These are phyloP conservation scores for Eurystomus gularis DNA, from an alignment of 2,113 vertebrate species.

Conservation along the genomic window DNA sequence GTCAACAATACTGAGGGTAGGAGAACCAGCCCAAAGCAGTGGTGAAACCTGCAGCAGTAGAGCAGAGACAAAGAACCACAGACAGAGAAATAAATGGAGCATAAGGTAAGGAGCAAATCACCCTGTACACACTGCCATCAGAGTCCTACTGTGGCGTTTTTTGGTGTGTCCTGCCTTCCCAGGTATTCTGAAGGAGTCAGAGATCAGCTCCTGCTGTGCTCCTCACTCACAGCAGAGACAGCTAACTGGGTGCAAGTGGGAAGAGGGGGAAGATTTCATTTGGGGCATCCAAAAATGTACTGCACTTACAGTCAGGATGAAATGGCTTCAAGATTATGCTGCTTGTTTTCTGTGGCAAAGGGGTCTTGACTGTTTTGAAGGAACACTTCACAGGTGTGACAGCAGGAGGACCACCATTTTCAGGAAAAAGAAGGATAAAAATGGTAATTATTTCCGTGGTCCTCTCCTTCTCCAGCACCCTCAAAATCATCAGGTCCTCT, in stretches of 20 bases:
- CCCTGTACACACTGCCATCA: not conserved
- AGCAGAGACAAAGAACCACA: not conserved
- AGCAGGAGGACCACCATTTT: not conserved
- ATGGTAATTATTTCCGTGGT: not conserved
- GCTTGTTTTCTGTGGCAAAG: not conserved
- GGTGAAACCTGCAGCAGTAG: not conserved
- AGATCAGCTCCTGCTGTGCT: not conserved
- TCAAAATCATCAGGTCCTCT: not conserved
- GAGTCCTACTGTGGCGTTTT: not conserved
- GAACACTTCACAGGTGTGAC: not conserved
- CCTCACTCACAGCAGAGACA: not conserved
- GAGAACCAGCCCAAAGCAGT: not conserved
- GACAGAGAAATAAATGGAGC: not conserved
- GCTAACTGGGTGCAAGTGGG: rapidly evolving
- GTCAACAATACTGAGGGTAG: not conserved
- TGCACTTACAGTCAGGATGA: not conserved
- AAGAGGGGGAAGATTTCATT: not conserved
- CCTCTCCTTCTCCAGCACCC: not conserved
- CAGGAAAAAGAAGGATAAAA: not conserved
- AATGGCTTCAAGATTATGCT: not conserved
- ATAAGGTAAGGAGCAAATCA: not conserved
- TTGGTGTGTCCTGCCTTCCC: not conserved
- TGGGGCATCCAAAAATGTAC: not conserved
- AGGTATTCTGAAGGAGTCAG: not conserved
- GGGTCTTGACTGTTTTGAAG: not conserved